These are phyloP conservation scores for Orthonevra nobilis DNA, from an alignment of 2,888 invertebrate genomes.

Conservation along the genomic window DNA sequence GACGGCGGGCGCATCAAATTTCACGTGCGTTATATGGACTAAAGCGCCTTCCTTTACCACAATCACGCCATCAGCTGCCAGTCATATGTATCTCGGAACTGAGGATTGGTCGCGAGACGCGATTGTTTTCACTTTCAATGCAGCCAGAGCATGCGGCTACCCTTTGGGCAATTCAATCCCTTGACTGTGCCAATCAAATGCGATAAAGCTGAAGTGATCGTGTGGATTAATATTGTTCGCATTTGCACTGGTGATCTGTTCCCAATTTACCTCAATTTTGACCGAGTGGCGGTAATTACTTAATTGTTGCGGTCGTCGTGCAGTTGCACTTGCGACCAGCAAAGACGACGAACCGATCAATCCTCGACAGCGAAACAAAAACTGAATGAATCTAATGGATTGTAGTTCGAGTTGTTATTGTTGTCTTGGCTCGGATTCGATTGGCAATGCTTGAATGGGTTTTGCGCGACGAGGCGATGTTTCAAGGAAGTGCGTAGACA, in stretches of 20 bases:
- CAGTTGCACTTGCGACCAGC: constrained; percentile 52
- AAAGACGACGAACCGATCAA: neutral
- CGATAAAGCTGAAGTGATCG: constrained; percentile 21
- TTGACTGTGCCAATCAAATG: constrained; percentile 22
- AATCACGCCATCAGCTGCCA: constrained; percentile 44
- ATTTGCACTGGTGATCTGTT: constrained; percentile 45
- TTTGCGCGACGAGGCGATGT: constrained; percentile 14
- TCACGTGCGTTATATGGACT: constrained; percentile 52
- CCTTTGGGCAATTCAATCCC: constrained; percentile 65
- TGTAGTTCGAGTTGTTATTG: no score
- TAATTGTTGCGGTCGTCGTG: constrained; percentile 64
- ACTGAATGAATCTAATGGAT: constrained; percentile 26
- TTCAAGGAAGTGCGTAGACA: constrained; percentile 58
- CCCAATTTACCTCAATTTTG: constrained; percentile 63
- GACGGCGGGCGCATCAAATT: constrained; percentile 55
- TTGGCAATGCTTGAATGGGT: constrained; percentile 26
- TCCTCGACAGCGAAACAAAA: constrained; percentile 3
- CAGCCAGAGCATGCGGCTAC: constrained; percentile 40
- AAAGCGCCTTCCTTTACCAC: constrained; percentile 55
- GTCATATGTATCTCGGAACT: constrained; percentile 36
- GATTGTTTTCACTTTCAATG: constrained; percentile 37
- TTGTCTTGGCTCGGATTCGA: no score
- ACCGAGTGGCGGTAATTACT: constrained; percentile 66
- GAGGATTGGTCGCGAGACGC: constrained; percentile 31
- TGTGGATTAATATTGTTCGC: neutral